Conservation (phyloP, 2,113 vertebrate genomes). For the Paracanthobrama guichenoti region DNA sequence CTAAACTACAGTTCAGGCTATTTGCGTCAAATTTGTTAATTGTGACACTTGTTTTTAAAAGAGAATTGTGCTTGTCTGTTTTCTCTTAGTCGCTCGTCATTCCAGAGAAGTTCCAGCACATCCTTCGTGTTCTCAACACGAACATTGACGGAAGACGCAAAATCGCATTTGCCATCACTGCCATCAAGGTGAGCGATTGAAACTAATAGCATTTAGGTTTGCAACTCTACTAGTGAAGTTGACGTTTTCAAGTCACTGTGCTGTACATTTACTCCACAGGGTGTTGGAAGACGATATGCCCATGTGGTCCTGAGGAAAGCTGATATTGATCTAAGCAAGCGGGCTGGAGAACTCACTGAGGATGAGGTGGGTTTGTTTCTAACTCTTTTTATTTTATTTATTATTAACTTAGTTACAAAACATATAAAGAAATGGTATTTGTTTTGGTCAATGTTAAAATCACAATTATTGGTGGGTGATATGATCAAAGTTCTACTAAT, state of each 20-base stretch:
- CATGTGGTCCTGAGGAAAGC: conserved; percentile 93
- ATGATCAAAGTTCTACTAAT: too few relatives aligned
- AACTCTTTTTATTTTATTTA: too few relatives aligned
- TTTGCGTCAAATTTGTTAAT: too few relatives aligned
- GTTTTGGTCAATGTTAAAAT: too few relatives aligned
- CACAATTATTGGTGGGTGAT: too few relatives aligned
- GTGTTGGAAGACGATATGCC: conserved; percentile 89
- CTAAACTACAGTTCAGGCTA: too few relatives aligned
- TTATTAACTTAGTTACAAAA: too few relatives aligned
- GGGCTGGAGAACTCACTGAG: conserved; percentile 89
- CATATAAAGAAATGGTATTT: too few relatives aligned
- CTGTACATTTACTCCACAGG: conserved; percentile 66
- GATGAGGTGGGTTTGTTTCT: conserved; percentile 84
- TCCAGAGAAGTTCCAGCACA: conserved; percentile 97
- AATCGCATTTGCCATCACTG: conserved; percentile 94
- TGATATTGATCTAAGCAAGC: conserved; percentile 90
- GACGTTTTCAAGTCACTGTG: background rate
- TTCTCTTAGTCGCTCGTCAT: conserved; percentile 85
- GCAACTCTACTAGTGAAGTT: too few relatives aligned
- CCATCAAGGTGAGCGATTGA: conserved; percentile 83
- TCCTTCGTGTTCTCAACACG: conserved; percentile 94
- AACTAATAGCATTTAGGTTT: background rate
- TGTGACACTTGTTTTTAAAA: too few relatives aligned
- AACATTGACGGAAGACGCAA: conserved; percentile 94
- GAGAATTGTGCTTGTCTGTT: background rate